These are phyloP conservation scores for Threskiornis aethiopicus DNA, from an alignment of 2,797 vertebrate genomes.

Conservation along the genomic window DNA sequence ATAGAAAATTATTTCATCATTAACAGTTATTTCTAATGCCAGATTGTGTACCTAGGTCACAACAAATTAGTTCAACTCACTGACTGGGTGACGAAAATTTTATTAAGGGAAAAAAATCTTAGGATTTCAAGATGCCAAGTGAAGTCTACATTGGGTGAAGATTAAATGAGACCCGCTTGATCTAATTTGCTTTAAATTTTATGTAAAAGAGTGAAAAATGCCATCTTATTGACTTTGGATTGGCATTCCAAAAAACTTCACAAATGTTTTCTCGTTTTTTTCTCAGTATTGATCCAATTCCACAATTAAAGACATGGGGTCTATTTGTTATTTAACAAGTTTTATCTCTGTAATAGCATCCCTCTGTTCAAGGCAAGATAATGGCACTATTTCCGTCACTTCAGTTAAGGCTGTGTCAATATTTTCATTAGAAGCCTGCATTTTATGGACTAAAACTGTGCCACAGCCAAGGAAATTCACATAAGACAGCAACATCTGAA, in stretches of 20 bases:
- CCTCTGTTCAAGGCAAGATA: background rate
- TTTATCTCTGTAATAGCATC: slow-evolving; percentile 21
- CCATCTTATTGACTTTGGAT: background rate
- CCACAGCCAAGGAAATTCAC: background rate
- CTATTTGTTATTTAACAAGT: background rate
- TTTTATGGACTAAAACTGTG: background rate
- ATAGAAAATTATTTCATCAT: background rate
- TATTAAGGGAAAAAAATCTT: background rate
- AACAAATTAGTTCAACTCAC: background rate
- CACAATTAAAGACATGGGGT: background rate
- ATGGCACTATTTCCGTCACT: background rate
- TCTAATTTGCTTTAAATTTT: background rate
- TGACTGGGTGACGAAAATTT: background rate
- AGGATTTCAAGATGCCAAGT: background rate
- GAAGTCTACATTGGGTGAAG: background rate
- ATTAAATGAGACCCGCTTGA: background rate
- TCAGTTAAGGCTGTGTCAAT: slow-evolving; percentile 38
- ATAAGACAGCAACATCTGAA: slow-evolving; percentile 18
- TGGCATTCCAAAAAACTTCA: background rate
- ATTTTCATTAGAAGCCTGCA: slow-evolving; percentile 46
- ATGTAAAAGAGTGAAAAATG: background rate
- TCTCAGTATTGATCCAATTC: background rate
- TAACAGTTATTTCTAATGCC: background rate
- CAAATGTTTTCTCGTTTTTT: background rate
- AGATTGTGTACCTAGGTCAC: background rate